Evolutionary conservation across 2,888 invertebrate genomes (phyloP).

Genomic region (Chesias legatella): DNA sequence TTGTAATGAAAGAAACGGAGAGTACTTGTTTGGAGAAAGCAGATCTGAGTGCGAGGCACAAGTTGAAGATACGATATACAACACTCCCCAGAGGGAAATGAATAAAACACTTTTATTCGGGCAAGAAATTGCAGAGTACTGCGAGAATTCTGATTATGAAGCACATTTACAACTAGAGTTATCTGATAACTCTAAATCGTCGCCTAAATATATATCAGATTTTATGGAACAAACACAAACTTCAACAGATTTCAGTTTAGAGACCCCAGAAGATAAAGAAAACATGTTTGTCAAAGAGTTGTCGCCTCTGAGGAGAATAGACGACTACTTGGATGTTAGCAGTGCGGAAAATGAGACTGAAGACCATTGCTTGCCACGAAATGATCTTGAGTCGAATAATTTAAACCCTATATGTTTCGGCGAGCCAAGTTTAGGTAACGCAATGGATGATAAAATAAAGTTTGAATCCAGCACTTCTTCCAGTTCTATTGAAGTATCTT

Average conservation of each 20-base stretch:
- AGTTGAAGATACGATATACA: constrained; percentile 58
- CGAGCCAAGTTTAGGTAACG: constrained; percentile 50
- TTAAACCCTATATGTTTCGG: constrained; percentile 40
- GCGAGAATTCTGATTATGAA: constrained; percentile 39
- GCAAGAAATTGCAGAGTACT: constrained; percentile 25
- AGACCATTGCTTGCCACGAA: constrained; percentile 26
- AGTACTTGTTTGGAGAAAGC: constrained; percentile 56
- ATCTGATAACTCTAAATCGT: constrained; percentile 33
- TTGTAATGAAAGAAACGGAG: constrained; percentile 47
- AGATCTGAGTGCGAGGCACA: constrained; percentile 54
- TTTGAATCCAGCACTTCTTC: constrained; percentile 41
- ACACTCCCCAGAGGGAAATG: constrained; percentile 63
- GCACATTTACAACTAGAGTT: constrained; percentile 47
- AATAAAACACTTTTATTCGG: constrained; percentile 48
- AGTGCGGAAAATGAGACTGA: constrained; percentile 28
- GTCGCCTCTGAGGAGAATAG: constrained; percentile 23
- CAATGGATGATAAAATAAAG: constrained; percentile 39
- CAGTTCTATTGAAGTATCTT: constrained; percentile 72
- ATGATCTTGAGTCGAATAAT: constrained; percentile 16
- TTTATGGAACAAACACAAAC: constrained; percentile 27
- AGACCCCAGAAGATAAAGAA: constrained; percentile 41
- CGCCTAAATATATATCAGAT: constrained; percentile 26
- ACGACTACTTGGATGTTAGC: constrained; percentile 23
- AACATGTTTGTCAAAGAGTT: constrained; percentile 32
- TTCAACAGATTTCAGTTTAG: constrained; percentile 22